Conservation (phyloP, 1,140 invertebrate genomes). For the Drosophila yakuba region DNA sequence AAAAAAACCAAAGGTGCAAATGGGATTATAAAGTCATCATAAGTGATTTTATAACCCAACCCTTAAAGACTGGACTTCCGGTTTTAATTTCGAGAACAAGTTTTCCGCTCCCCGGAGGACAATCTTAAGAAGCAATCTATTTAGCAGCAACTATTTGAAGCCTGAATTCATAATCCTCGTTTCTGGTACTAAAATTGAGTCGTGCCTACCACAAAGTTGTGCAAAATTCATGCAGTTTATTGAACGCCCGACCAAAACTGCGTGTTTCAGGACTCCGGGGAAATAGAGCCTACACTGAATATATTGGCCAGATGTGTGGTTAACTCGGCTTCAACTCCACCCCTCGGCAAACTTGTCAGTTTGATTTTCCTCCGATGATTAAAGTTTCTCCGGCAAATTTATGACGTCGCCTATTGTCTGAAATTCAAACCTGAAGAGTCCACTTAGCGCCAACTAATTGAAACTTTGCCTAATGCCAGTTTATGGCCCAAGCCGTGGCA, state of each 20-base stretch:
- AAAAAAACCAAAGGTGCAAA: conserved; percentile 18
- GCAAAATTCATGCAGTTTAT: conserved; percentile 47
- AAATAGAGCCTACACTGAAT: conserved; percentile 19
- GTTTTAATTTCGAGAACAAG: neutral
- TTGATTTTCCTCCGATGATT: conserved; percentile 28
- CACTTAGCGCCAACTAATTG: conserved; percentile 69
- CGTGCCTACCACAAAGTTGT: conserved; percentile 18
- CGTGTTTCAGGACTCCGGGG: conserved; percentile 22
- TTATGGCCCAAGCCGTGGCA: conserved; percentile 57
- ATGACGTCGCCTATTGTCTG: neutral
- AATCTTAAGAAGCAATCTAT: neutral
- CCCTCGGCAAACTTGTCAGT: neutral
- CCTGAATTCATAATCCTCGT: too few relatives aligned
- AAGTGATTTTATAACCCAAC: too few relatives aligned
- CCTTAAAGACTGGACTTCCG: neutral
- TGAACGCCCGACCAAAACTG: conserved; percentile 33
- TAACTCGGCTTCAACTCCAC: conserved; percentile 1
- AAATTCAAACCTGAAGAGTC: conserved; percentile 19
- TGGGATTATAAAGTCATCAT: neutral
- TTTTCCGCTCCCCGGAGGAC: neutral
- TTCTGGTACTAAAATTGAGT: too few relatives aligned
- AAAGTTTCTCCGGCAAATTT: neutral
- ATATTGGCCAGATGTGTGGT: conserved; percentile 35
- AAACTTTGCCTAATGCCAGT: conserved; percentile 71
- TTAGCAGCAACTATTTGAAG: neutral